phyloP scores from a whole-genome alignment of 2,797 vertebrate species.

The Bryconaethiops microstoma region DNA sequence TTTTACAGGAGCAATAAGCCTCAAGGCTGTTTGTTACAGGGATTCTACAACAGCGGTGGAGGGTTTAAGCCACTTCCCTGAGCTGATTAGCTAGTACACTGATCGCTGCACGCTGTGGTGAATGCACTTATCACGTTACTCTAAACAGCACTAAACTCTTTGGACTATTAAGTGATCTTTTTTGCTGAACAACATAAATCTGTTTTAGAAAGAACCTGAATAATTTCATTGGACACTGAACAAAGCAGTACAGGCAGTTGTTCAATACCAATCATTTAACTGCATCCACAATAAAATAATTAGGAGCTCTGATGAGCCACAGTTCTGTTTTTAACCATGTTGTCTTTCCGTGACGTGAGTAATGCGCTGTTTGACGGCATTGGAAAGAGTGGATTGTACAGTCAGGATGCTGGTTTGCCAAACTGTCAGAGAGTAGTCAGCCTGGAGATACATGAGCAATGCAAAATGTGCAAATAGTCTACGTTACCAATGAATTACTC shows the following conservation, averaged over 20 bases:
- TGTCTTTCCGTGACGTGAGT: neutral
- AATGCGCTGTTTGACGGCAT: conserved; percentile 11
- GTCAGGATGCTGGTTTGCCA: neutral
- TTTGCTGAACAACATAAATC: neutral
- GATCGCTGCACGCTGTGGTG: neutral
- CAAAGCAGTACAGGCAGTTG: neutral
- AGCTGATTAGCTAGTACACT: conserved; percentile 2
- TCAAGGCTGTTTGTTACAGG: neutral
- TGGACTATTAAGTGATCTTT: neutral
- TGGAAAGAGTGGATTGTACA: neutral
- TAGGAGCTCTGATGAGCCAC: conserved; percentile 3
- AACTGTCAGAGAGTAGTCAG: conserved; percentile 24
- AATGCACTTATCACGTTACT: neutral
- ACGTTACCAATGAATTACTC: conserved; percentile 21
- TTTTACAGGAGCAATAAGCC: neutral
- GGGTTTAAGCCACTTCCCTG: neutral
- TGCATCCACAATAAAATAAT: neutral
- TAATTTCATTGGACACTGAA: neutral
- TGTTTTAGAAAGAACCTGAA: neutral
- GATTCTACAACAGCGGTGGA: neutral
- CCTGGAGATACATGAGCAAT: neutral
- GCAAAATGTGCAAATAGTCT: neutral
- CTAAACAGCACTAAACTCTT: neutral
- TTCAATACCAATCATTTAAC: neutral
- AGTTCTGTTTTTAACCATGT: neutral